A percentile compares a stretch with the other conserved stretches of the same genome.
Evolutionary conservation across 2,888 invertebrate species (phyloP).

Genomic region (Cosmorhoe ocellata): DNA sequence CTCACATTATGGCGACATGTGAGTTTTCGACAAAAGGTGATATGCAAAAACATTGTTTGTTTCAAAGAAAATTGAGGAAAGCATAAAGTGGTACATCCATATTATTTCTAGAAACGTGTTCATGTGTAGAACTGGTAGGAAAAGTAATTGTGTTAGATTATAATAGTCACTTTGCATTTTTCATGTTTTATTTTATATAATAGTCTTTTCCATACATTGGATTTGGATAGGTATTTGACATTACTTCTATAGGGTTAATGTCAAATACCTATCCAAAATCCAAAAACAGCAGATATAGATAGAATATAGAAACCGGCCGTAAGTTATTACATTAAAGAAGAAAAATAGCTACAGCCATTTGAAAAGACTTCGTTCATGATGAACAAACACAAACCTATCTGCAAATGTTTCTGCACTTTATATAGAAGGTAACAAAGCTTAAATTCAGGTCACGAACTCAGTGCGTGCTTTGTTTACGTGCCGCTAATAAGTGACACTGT

Average conservation of each 20-base stretch:
- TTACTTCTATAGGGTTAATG: too few species aligned
- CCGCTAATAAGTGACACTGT: constrained; percentile 36
- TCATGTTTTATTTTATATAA: too few species aligned
- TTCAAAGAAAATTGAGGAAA: constrained; percentile 51
- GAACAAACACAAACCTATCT: constrained; percentile 16
- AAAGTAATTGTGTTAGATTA: constrained; percentile 17
- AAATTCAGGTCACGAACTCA: constrained; percentile 32
- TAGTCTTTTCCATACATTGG: too few species aligned
- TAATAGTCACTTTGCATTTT: too few species aligned
- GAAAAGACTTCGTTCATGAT: constrained; percentile 8
- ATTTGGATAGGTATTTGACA: too few species aligned
- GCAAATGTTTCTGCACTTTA: constrained; percentile 26
- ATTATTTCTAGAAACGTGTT: constrained; percentile 44
- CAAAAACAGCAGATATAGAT: too few species aligned
- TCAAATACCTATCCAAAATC: too few species aligned
- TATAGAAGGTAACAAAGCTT: constrained; percentile 28
- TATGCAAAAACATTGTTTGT: constrained; percentile 34
- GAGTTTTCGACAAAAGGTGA: constrained; percentile 24
- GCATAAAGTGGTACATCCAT: constrained; percentile 46
- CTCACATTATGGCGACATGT: constrained; percentile 9
- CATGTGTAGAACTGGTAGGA: constrained; percentile 25
- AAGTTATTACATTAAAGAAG: too few species aligned
- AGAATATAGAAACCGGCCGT: too few species aligned
- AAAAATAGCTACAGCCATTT: background rate
- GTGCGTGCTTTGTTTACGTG: constrained; percentile 39